These are phyloP conservation scores for Euzophera pinguis DNA, from an alignment of 2,888 invertebrate genomes.

Conservation along the genomic window DNA sequence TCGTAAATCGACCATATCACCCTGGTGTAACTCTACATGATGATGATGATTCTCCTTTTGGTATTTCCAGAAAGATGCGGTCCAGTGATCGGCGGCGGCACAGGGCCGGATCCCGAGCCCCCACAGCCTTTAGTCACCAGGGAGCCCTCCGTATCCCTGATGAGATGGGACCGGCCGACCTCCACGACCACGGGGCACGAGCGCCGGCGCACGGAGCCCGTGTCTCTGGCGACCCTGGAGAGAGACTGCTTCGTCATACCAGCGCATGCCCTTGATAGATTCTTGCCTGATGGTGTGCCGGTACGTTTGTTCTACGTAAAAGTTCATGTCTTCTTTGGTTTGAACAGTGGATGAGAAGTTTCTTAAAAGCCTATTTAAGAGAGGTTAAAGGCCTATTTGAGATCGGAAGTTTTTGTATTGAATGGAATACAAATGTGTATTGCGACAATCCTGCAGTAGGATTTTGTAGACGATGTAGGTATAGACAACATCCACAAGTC, in stretches of 20 bases:
- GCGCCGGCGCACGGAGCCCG: conserved; percentile 81
- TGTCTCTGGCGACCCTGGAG: conserved; percentile 89
- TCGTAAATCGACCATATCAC: no score
- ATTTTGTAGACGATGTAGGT: no score
- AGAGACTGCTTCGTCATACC: conserved; percentile 96
- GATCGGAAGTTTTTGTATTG: no score
- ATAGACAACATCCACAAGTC: no score
- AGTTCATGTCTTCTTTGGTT: not conserved
- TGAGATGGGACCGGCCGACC: conserved; percentile 63
- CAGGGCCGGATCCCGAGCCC: conserved; percentile 83
- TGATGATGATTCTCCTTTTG: not conserved
- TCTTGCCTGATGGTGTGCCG: conserved; percentile 94
- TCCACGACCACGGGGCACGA: conserved; percentile 59
- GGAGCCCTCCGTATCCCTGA: conserved; percentile 82
- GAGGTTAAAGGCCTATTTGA: no score
- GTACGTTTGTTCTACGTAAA: conserved; percentile 58
- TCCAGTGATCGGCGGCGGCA: conserved; percentile 82
- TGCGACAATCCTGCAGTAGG: no score
- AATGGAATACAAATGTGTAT: no score
- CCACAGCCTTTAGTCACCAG: conserved; percentile 86
- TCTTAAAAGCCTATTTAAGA: no score
- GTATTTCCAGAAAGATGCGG: conserved; percentile 84
- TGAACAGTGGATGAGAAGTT: not conserved
- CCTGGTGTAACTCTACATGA: not conserved
- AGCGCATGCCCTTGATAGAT: conserved; percentile 91